These are phyloP conservation scores for Spinus olivaceus DNA, from an alignment of 2,797 vertebrate species.

Conservation along the genomic window DNA sequence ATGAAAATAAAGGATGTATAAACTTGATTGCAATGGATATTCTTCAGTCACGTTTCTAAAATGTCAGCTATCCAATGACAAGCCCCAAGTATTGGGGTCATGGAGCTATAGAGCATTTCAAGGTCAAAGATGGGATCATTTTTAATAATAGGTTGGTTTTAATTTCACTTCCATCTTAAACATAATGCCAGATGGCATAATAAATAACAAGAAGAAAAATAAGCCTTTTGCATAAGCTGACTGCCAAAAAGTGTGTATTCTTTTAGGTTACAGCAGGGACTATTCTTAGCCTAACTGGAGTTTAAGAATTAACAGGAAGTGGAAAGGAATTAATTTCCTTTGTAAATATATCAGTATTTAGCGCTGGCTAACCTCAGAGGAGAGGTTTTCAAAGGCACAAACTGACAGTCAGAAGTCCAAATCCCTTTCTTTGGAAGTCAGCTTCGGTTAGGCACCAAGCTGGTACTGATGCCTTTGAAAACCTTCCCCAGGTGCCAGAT, in stretches of 20 bases:
- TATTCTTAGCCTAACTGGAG: not conserved
- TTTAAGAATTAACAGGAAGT: not conserved
- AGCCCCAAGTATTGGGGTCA: not conserved
- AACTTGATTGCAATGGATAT: not conserved
- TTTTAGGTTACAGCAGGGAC: conserved; percentile 7
- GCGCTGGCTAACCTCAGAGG: not conserved
- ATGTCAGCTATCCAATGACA: not conserved
- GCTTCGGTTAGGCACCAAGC: not conserved
- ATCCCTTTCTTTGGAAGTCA: not conserved
- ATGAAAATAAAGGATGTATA: not conserved
- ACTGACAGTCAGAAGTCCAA: not conserved
- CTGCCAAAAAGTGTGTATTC: not conserved
- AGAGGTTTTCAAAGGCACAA: not conserved
- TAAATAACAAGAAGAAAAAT: conserved; percentile 37
- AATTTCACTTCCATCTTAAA: conserved; percentile 33
- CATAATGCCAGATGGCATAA: conserved; percentile 31
- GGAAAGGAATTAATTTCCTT: not conserved
- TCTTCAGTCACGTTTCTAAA: not conserved
- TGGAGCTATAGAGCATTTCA: not conserved
- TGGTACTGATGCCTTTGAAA: conserved; percentile 8
- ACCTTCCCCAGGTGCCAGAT: not conserved
- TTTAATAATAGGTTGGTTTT: conserved; percentile 17
- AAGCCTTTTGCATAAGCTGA: not conserved
- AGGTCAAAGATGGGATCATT: not conserved
- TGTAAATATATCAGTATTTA: not conserved